Percentiles rank a stretch among this genome's conserved stretches.
These are phyloP conservation scores for Pachliopta kotzebuea DNA, from an alignment of 2,888 invertebrate species.

Conservation along the genomic window DNA sequence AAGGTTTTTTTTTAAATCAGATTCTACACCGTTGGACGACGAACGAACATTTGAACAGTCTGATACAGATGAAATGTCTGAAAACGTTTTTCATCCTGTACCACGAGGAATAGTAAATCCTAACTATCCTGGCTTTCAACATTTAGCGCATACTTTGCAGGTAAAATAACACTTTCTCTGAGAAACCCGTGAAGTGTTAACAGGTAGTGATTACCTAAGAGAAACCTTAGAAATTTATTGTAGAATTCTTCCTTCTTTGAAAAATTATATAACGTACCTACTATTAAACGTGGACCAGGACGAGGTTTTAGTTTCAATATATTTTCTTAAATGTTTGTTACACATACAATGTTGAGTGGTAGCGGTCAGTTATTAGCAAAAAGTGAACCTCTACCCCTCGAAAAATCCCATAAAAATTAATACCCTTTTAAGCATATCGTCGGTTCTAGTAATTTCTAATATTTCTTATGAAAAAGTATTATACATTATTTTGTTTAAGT, in stretches of 20 bases:
- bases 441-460: too few species aligned
- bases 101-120: slow-evolving; percentile 90
- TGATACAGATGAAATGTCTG: slow-evolving; percentile 77
- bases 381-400: too few species aligned
- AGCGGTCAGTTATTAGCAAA: too few species aligned
- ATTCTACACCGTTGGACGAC: slow-evolving; percentile 70
- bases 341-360: neutral
- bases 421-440: too few species aligned
- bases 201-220: slow-evolving; percentile 38
- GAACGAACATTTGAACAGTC: slow-evolving; percentile 80
- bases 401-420: too few species aligned
- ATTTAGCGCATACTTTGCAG: slow-evolving; percentile 87
- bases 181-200: slow-evolving; percentile 45
- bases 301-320: neutral
- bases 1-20: slow-evolving; percentile 34
- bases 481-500: too few species aligned
- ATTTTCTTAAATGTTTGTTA: neutral
- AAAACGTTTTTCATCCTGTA: slow-evolving; percentile 61
- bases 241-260: neutral
- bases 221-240: slow-evolving; percentile 42
- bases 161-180: slow-evolving; percentile 49
- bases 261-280: neutral
- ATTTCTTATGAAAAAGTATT: too few species aligned
- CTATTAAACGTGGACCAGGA: neutral
- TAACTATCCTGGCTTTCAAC: slow-evolving; percentile 92